Evolutionary conservation across 2,797 vertebrate genomes (phyloP).

Genomic region (Chloroceryle inda): DNA sequence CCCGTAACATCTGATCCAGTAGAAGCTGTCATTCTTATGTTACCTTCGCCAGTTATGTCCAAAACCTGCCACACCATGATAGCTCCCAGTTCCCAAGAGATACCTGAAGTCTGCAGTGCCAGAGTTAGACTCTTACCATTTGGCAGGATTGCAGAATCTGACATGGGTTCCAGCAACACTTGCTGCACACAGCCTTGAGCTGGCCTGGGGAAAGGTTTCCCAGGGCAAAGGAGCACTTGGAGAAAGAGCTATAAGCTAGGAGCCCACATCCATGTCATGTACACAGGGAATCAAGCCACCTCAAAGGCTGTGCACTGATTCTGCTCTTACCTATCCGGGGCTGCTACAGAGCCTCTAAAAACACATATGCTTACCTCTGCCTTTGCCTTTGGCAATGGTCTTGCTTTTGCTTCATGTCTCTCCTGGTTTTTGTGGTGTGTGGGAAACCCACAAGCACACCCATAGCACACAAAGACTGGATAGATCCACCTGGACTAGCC

Average conservation of each 20-base stretch:
- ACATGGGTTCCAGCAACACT: not conserved
- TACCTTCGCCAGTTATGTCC: not conserved
- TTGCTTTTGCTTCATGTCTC: not conserved
- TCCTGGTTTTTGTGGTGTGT: not conserved
- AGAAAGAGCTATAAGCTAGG: not conserved
- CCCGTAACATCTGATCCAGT: not conserved
- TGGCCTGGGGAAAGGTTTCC: not conserved
- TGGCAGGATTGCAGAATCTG: not conserved
- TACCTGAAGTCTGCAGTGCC: not conserved
- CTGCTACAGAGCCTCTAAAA: not conserved
- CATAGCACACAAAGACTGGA: not conserved
- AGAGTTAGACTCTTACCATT: fast-evolving
- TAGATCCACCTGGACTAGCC: not conserved
- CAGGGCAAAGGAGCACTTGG: not conserved
- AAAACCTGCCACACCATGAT: not conserved
- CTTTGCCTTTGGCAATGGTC: not conserved
- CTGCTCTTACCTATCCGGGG: fast-evolving
- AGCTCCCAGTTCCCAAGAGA: not conserved
- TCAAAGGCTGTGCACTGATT: not conserved
- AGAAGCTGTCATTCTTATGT: not conserved
- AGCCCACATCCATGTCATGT: not conserved
- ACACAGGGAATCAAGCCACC: not conserved
- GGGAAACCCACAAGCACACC: not conserved
- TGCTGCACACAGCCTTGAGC: not conserved
- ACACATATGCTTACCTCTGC: not conserved